A percentile compares a stretch with the other conserved stretches of the same genome.
These are phyloP conservation scores for Apodemus agrarius DNA, from an alignment of 2,797 vertebrate genomes.

Conservation along the genomic window DNA sequence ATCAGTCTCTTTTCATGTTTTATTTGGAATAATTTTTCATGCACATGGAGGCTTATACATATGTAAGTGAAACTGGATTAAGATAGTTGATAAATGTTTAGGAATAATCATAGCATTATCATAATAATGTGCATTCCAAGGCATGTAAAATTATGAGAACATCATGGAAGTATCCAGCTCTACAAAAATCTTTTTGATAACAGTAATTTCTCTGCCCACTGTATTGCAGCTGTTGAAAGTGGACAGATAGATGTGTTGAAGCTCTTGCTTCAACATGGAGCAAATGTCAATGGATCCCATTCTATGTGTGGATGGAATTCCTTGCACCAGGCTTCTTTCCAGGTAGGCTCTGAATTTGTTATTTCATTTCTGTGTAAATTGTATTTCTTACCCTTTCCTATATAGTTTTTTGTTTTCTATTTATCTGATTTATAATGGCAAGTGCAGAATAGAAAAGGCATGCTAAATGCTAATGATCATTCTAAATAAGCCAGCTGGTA, in stretches of 20 bases:
- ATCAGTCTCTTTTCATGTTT: conserved; percentile 7
- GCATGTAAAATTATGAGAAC: conserved; percentile 26
- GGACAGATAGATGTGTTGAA: conserved; percentile 88
- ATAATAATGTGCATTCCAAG: not conserved
- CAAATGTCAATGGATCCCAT: conserved; percentile 91
- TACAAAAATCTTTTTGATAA: conserved; percentile 60
- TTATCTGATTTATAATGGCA: conserved; percentile 71
- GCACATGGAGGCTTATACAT: not conserved
- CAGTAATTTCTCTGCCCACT: conserved; percentile 26
- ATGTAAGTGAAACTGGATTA: conserved; percentile 38
- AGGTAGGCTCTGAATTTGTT: conserved; percentile 88
- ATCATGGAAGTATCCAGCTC: conserved; percentile 25
- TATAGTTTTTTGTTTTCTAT: conserved; percentile 53
- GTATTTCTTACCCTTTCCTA: conserved; percentile 70
- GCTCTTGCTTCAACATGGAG: conserved; percentile 90
- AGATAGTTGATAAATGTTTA: conserved; percentile 57
- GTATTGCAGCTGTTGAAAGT: conserved; percentile 91
- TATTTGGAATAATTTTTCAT: conserved; percentile 34
- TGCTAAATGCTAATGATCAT: conserved; percentile 83
- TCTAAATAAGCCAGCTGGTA: conserved; percentile 63
- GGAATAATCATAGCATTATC: not conserved
- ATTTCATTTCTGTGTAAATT: conserved; percentile 73
- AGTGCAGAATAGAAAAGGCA: conserved; percentile 45
- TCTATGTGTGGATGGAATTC: conserved; percentile 95
- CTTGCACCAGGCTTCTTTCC: conserved; percentile 95